Percentiles rank a stretch among this genome's conserved stretches.
Conservation (phyloP, 2,113 vertebrate species). For the Apaloderma vittatum region DNA sequence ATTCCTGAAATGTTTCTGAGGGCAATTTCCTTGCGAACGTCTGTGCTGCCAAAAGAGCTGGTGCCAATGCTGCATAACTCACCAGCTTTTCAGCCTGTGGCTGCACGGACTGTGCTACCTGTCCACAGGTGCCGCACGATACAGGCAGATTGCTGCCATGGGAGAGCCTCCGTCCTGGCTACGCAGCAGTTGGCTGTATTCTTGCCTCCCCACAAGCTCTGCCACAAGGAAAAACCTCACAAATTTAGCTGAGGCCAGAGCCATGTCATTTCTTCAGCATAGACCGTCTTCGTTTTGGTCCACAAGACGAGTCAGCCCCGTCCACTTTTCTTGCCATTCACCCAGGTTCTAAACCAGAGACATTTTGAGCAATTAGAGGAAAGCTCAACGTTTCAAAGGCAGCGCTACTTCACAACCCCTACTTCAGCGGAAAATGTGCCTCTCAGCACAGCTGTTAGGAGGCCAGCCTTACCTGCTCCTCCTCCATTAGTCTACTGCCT, state of each 20-base stretch:
- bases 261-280: not conserved
- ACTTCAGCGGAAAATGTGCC: not conserved
- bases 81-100: not conserved
- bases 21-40: not conserved
- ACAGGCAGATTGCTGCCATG: not conserved
- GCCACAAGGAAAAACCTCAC: not conserved
- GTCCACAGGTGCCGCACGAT: accelerated
- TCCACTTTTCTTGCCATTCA: not conserved
- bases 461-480: not conserved
- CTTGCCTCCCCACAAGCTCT: not conserved
- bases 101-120: not conserved
- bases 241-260: not conserved
- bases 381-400: not conserved
- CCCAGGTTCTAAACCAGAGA: not conserved
- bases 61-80: not conserved
- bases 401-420: not conserved
- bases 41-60: not conserved
- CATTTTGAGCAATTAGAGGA: not conserved
- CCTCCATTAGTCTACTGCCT: not conserved
- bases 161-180: not conserved
- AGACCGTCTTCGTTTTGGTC: not conserved
- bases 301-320: not conserved
- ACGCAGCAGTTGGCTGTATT: not conserved
- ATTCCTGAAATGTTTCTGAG: not conserved
- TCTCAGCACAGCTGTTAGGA: not conserved